phyloP scores from a whole-genome alignment of 2,888 invertebrate genomes.

The Apoda limacodes region DNA sequence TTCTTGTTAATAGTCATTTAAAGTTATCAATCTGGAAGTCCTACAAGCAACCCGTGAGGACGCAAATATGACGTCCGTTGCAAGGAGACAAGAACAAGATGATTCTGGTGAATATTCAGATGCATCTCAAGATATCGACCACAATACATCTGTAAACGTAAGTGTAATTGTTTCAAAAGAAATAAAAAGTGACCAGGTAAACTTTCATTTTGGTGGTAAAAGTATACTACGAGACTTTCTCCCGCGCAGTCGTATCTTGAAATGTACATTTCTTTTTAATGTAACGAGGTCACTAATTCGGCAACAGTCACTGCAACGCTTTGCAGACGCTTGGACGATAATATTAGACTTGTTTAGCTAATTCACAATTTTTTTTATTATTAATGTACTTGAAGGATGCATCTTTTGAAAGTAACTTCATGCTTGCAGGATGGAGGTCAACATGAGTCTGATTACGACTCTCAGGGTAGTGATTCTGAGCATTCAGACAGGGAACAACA shows the following conservation, averaged over 20 bases:
- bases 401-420: conserved; percentile 51
- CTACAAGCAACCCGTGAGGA: conserved; percentile 51
- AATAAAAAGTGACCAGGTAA: conserved; percentile 23
- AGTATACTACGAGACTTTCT: conserved; percentile 64
- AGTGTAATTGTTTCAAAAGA: conserved; percentile 33
- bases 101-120: conserved; percentile 64
- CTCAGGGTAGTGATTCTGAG: conserved; percentile 61
- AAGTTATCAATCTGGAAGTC: conserved; percentile 58
- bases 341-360: conserved; percentile 32
- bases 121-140: conserved; percentile 59
- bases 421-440: conserved; percentile 56
- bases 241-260: conserved; percentile 56
- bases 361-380: conserved; percentile 20
- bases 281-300: conserved; percentile 60
- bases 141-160: conserved; percentile 54
- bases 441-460: conserved; percentile 61
- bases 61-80: conserved; percentile 62
- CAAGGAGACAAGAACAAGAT: conserved; percentile 47
- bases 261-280: conserved; percentile 61
- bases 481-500: conserved; percentile 78
- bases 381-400: conserved; percentile 39
- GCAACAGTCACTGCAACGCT: conserved; percentile 47
- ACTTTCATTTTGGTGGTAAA: conserved; percentile 61
- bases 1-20: too few species aligned
- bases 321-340: conserved; percentile 28